Percentiles rank a stretch among this genome's conserved stretches.
Conservation (phyloP, 1,140 invertebrate genomes). For the Drosophila persimilis region DNA sequence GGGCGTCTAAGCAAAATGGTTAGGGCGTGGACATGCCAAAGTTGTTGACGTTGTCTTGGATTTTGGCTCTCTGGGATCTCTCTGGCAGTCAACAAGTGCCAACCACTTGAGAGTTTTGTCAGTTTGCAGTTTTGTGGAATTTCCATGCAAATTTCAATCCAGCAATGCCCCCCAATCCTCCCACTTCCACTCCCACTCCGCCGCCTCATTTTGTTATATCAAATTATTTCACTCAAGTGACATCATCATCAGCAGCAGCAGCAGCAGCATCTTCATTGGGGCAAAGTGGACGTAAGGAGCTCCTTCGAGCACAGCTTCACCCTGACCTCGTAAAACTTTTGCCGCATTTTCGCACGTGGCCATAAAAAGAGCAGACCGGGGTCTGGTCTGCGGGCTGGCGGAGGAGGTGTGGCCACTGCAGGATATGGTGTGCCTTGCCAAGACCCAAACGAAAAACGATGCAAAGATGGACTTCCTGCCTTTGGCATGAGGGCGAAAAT, state of each 20-base stretch:
- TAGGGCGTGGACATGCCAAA: conserved; percentile 51
- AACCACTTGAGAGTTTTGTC: conserved; percentile 18
- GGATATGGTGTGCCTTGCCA: conserved; percentile 40
- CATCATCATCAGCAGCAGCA: conserved; percentile 48
- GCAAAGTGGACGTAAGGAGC: conserved; percentile 12
- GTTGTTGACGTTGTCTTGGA: conserved; percentile 32
- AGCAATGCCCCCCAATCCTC: conserved; percentile 11
- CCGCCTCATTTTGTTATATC: conserved; percentile 37
- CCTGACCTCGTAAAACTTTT: conserved; percentile 69
- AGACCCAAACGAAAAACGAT: conserved; percentile 16
- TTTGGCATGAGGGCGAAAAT: conserved; percentile 24
- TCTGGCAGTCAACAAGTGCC: conserved; percentile 53
- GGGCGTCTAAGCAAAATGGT: conserved; percentile 34
- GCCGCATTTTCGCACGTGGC: conserved; percentile 65
- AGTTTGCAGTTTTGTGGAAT: conserved; percentile 19
- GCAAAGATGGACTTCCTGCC: conserved; percentile 28
- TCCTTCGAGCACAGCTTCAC: conserved; percentile 41
- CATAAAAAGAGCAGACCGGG: conserved; percentile 45
- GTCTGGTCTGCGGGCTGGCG: background rate
- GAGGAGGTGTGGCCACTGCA: conserved; percentile 37
- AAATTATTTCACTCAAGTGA: conserved; percentile 59
- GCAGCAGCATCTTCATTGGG: conserved; percentile 13
- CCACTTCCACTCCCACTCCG: background rate
- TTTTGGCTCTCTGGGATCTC: conserved; percentile 26
- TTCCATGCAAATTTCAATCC: conserved; percentile 33